Percentiles rank a stretch among this genome's conserved stretches.
Conservation (phyloP, 92 coral and sea anemone species). For the Parazoanthus darwini region DNA sequence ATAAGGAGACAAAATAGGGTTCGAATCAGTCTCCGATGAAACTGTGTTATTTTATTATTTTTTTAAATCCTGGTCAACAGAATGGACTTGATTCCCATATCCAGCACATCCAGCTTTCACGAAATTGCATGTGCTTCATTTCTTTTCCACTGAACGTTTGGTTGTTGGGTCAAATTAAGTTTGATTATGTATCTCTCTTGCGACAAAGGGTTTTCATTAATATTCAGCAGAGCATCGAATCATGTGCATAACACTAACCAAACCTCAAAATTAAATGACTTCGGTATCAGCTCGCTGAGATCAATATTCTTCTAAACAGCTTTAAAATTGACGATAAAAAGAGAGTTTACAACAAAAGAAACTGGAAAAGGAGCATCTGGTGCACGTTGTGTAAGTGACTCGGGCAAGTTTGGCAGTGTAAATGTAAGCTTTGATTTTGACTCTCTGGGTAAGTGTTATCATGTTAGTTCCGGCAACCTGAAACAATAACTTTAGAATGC, state of each 20-base stretch:
- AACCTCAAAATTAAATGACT: slow-evolving; percentile 6
- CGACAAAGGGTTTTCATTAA: slow-evolving; percentile 3
- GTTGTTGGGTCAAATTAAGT: slow-evolving; percentile 18
- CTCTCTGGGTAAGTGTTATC: neutral
- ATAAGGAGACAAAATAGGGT: neutral
- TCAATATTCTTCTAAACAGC: neutral
- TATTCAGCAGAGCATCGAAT: slow-evolving; percentile 1
- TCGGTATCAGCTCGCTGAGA: neutral
- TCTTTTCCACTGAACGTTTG: neutral
- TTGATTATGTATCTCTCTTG: neutral
- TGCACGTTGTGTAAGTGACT: neutral
- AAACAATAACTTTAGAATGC: neutral
- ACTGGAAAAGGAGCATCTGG: neutral
- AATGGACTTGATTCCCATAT: neutral
- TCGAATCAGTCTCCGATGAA: neutral
- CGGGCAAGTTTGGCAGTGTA: neutral
- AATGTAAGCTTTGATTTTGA: neutral
- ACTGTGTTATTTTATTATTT: neutral
- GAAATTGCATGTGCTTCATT: slow-evolving; percentile 4
- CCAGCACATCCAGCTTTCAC: neutral
- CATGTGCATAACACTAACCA: neutral
- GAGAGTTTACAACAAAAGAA: neutral
- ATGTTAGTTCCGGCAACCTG: neutral
- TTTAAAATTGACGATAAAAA: neutral
- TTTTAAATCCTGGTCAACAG: neutral